Base-by-base conservation (phyloP, 2,113 vertebrate genomes). In the Polypterus senegalus region DNA sequence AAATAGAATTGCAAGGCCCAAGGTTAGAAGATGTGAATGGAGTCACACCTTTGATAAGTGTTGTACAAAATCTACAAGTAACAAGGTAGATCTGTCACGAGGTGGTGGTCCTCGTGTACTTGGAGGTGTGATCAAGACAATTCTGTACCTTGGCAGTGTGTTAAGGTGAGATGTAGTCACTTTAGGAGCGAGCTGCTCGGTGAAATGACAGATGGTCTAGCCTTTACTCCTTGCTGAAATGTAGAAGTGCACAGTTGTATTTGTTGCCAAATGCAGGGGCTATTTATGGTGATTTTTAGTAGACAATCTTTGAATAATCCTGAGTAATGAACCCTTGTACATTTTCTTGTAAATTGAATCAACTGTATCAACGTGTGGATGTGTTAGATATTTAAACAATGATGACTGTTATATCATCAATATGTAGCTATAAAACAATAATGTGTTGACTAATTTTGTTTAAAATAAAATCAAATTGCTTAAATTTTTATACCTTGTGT, bases 141-240 rank as follows among this genome's bases (percentile, higher is more conserved):
- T 76, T 73, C 71, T 77, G 76, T 76, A 77, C 62, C 7, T 61
- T 67, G 49, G 7, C 57, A 68, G 47, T 57, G 6, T 59, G 47
- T 64, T 60, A 46, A 48, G 65, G 63, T 51, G 52, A 58, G 0
- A 48, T 58, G 5, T n/a, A 9, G n/a, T 58, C 44, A 58, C 43
- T 52, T 3, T 52, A 52, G 51, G 51, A 10, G 7, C 51, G 10
- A 52, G 10, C 51, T 10, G 7, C 10, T 52, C 10, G 7, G 10
- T 8, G 51, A 52, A 10, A 52, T 10, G 4, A 52, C 10, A 10
- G 10, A 52, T 52, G 10, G 51, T 3, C 10, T 52, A 52, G 27
- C 51, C 7, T 52, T 3, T 52, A 3, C 7, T 3, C 46, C 4
- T 58, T 58, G n/a, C 56, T 58, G 56, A 45, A 3, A 5, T 58